A percentile compares a stretch with the other conserved stretches of the same genome.
Conservation (phyloP, 2,888 invertebrate genomes). For the Corythucha ciliata region DNA sequence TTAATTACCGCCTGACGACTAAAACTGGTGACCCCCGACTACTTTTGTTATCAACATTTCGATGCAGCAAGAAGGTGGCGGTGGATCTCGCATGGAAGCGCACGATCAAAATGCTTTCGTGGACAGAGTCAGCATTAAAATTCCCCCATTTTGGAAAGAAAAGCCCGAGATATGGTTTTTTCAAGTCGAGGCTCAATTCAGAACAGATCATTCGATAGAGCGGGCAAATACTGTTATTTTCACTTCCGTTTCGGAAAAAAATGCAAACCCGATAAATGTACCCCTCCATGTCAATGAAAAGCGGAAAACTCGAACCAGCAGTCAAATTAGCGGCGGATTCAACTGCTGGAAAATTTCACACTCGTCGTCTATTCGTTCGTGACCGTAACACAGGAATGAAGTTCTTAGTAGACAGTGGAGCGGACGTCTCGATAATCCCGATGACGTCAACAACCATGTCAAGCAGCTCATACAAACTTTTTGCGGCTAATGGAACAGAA, state of each 20-base stretch:
- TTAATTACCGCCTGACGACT: too few relatives aligned
- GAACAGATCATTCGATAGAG: too few relatives aligned
- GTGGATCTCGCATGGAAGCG: too few relatives aligned
- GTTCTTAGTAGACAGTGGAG: conserved; percentile 5
- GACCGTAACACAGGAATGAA: not conserved
- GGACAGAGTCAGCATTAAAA: too few relatives aligned
- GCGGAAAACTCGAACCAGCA: conserved; percentile 1
- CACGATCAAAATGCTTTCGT: too few relatives aligned
- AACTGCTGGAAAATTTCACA: not conserved
- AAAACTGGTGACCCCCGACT: too few relatives aligned
- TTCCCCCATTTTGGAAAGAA: too few relatives aligned
- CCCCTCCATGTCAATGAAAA: conserved; percentile 8
- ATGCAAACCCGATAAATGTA: conserved; percentile 19
- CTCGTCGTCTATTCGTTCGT: not conserved
- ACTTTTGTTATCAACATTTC: too few relatives aligned
- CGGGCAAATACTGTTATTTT: conserved; percentile 8
- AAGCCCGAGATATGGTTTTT: too few relatives aligned
- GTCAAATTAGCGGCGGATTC: conserved; percentile 16
- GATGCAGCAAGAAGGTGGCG: too few relatives aligned
- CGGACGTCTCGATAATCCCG: not conserved
- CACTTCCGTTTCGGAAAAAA: conserved; percentile 14
- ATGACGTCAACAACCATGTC: not conserved
- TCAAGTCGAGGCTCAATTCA: too few relatives aligned
- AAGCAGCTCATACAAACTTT: conserved; percentile 22
- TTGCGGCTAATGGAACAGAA: conserved; percentile 31